Conservation (phyloP, 2,113 vertebrate species). For the Daboia siamensis region DNA sequence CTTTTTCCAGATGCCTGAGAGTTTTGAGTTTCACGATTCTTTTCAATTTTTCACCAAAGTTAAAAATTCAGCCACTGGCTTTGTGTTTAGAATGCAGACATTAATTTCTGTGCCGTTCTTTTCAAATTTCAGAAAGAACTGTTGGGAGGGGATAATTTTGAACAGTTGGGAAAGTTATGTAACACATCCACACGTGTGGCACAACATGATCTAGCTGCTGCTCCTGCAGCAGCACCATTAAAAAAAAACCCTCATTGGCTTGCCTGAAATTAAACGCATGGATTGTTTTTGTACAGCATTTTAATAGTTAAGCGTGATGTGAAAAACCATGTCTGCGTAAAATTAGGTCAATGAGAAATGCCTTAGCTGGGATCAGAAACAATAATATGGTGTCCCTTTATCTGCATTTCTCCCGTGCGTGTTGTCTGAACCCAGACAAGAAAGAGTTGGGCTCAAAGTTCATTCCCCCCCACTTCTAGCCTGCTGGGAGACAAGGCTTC, state of each 20-base stretch:
- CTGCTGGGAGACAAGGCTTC: not conserved
- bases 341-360: not conserved
- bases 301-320: not conserved
- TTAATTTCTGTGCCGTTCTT: not conserved
- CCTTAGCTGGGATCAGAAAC: not conserved
- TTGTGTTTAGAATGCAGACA: not conserved
- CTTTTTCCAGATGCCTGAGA: not conserved
- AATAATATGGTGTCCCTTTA: not conserved
- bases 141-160: not conserved
- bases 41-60: not conserved
- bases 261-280: not conserved
- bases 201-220: not conserved
- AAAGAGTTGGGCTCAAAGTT: not conserved
- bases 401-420: not conserved
- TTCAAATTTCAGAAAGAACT: not conserved
- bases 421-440: not conserved
- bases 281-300: not conserved
- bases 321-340: not conserved
- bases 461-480: not conserved
- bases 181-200: not conserved
- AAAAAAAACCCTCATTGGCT: too few relatives aligned
- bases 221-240: not conserved
- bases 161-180: not conserved
- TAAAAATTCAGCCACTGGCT: not conserved
- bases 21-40: not conserved